Base-by-base conservation (phyloP, 2,888 invertebrate genomes). In the Macaria liturata region DNA sequence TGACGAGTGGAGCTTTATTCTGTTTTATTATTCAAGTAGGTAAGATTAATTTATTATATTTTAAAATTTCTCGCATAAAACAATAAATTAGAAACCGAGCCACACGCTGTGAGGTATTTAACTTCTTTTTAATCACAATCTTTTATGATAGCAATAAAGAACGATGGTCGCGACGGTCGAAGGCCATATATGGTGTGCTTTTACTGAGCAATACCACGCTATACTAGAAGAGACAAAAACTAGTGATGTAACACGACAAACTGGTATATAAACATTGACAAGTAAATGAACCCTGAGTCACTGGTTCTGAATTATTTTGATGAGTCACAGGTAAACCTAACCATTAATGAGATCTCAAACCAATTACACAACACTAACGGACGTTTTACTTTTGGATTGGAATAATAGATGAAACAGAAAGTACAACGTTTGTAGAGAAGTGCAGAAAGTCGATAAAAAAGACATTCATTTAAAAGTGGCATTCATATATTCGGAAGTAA, bases 221-320 rank as follows among this genome's bases (percentile, higher is more conserved):
- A 7, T 37, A 37, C 34, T 9, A 42, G 51, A 49, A 47, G 32
- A 48, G 20, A 50, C 30, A 54, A 61, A 57, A 51, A 48, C 44
- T 44, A 20, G 32, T 60, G 42, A 51, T 51, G 50, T 51, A 44
- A 53, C 47, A 50, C 61, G 57, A 57, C 49, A 55, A 67, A 66
- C 60, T 63, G 67, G 67, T 70, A 67, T 67, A 74, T 73, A 75
- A 76, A 76, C 74, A 75, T 68, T 60, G 66, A 57, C 71, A 82
- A 86, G 85, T 83, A 79, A 84, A 83, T 71, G 84, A 85, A 84
- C 83, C 78, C 71, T 87, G 87, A 85, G 65, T 87, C 84, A 86
- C 67, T 58, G 68, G 64, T 70, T 72, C 79, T 78, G 76, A 81
- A 80, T 75, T 76, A 77, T 74, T 76, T 65, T 66, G 68, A 73